Base-by-base conservation (phyloP, 35 echinoderm and acorn worm genomes). In the Amphiura filiformis region DNA sequence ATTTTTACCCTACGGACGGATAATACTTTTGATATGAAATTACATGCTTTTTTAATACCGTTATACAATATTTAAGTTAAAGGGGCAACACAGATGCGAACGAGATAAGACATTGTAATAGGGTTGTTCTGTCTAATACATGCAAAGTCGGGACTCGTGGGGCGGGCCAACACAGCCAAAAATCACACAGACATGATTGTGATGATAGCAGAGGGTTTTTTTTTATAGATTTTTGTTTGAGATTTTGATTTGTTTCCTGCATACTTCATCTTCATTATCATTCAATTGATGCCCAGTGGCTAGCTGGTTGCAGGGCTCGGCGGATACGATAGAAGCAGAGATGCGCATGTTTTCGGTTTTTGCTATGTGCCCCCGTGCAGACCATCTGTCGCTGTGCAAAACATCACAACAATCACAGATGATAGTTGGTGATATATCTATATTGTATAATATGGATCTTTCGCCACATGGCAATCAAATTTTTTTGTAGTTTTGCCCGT, bases 331-430 rank as follows among this genome's bases (percentile, higher is more conserved):
- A n/a, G n/a, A n/a, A n/a, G n/a, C n/a, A n/a, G n/a, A n/a, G n/a
- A n/a, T n/a, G n/a, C n/a, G n/a, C n/a, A n/a, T n/a, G n/a, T n/a
- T n/a, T n/a, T n/a, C n/a, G n/a, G n/a, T n/a, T n/a, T n/a, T n/a
- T n/a, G n/a, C n/a, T n/a, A n/a, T n/a, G n/a, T n/a, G n/a, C n/a
- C n/a, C n/a, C n/a, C n/a, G n/a, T 5, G 9, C 15, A 70, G 11
- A 70, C 61, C 61, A 70, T 70, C 61, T 70, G 61, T 70, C 61
- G 61, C 61, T n/a, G 28, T n/a, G 61, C 61, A 13, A 70, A 52
- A 70, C 15, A 70, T 70, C 61, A 70, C 61, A 13, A 18, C 7
- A 70, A 70, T 26, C 61, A 70, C 61, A 70, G 61, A 70, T 70
- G 61, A 47, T 47, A 47, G 4, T 17, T 47, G 5, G 4, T 17